phyloP scores from a whole-genome alignment of 2,113 vertebrate species.

The Sakesphorus luctuosus region DNA sequence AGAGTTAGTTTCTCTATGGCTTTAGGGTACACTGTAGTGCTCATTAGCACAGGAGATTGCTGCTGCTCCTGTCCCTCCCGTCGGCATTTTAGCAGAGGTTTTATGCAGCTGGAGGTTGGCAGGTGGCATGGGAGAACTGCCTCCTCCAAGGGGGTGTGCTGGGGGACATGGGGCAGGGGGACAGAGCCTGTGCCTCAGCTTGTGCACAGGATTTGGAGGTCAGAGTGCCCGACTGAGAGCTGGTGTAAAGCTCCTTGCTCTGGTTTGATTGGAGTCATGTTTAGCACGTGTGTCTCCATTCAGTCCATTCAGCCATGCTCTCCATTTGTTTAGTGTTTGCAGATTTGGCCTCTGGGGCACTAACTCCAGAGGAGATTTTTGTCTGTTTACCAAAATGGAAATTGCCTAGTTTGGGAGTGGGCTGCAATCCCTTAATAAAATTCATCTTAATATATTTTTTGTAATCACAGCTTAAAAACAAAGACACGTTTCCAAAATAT shows the following conservation, averaged over 20 bases:
- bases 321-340: not conserved
- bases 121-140: not conserved
- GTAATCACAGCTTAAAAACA: constrained; percentile 21
- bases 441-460: constrained; percentile 31
- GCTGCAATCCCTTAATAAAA: not conserved
- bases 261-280: not conserved
- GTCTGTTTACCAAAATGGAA: constrained; percentile 2
- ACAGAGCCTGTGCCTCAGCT: not conserved
- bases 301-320: accelerated
- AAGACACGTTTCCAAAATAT: not conserved
- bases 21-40: not conserved
- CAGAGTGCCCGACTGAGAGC: accelerated
- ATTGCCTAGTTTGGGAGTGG: not conserved
- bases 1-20: not conserved
- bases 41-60: not conserved
- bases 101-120: not conserved
- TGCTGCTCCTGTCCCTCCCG: not conserved
- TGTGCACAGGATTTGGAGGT: not conserved
- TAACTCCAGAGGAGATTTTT: not conserved
- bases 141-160: accelerated
- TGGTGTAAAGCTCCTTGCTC: not conserved
- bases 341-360: not conserved
- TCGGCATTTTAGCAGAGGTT: accelerated
- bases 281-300: not conserved
- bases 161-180: not conserved